Conservation (phyloP, 2,113 vertebrate species). For the Phodopus roborovskii region DNA sequence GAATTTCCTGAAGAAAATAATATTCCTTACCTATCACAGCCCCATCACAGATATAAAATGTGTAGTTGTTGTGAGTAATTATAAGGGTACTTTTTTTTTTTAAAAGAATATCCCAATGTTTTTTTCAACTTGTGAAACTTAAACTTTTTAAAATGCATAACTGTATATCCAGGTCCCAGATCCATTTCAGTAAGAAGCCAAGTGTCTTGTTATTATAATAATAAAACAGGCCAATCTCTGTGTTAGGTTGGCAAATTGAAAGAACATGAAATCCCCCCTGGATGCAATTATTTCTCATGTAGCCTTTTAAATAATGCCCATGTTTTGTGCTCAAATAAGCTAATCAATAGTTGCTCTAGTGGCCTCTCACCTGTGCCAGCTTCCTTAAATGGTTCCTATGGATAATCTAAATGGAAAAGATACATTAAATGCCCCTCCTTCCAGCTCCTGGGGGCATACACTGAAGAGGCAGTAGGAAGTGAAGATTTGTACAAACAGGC, state of each 20-base stretch:
- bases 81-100: constrained; percentile 3
- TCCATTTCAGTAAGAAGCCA: constrained; percentile 51
- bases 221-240: constrained; percentile 67
- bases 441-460: background rate
- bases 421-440: constrained; percentile 10
- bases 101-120: background rate
- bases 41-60: background rate
- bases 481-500: background rate
- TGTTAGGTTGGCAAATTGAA: constrained; percentile 57
- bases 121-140: constrained; percentile 39
- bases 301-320: constrained; percentile 62
- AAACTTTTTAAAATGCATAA: constrained; percentile 64
- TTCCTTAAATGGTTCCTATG: constrained; percentile 41
- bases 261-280: background rate
- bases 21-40: background rate
- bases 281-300: constrained; percentile 71
- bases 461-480: background rate
- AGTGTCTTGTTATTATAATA: constrained; percentile 71
- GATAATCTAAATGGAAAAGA: constrained; percentile 55
- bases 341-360: constrained; percentile 67
- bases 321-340: constrained; percentile 71
- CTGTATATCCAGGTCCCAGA: constrained; percentile 60
- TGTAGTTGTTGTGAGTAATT: constrained; percentile 14
- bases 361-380: constrained; percentile 40
- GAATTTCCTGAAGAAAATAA: background rate